A percentile compares a stretch with the other conserved stretches of the same genome.
These are phyloP conservation scores for Cichladusa arquata DNA, from an alignment of 2,113 vertebrate genomes.

Conservation along the genomic window DNA sequence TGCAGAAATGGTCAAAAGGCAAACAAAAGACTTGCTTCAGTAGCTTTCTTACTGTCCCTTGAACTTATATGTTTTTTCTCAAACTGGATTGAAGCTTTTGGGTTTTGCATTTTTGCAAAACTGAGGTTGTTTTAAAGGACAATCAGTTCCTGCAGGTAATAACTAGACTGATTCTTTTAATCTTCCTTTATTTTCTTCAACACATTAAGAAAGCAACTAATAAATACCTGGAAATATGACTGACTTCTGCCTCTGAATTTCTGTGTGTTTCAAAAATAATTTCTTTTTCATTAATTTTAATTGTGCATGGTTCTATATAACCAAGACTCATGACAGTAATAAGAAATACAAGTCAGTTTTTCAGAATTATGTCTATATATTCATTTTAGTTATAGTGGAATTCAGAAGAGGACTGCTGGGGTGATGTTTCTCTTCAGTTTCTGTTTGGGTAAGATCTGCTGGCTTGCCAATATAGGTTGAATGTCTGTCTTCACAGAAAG, in stretches of 20 bases:
- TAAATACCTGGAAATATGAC: not conserved
- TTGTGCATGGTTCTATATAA: not conserved
- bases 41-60: not conserved
- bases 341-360: not conserved
- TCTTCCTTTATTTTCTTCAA: not conserved
- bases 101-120: not conserved
- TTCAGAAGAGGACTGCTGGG: constrained; percentile 3
- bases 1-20: not conserved
- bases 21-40: not conserved
- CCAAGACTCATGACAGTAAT: not conserved
- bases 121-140: not conserved
- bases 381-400: not conserved
- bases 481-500: not conserved
- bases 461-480: not conserved
- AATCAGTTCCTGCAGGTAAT: not conserved
- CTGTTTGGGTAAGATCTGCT: not conserved
- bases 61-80: not conserved
- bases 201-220: not conserved
- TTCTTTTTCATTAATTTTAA: not conserved
- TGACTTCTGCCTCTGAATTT: not conserved
- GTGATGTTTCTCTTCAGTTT: not conserved
- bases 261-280: not conserved
- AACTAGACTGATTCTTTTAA: not conserved
- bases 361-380: not conserved
- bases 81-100: not conserved